phyloP scores from a whole-genome alignment of 2,888 invertebrate genomes.

The Cataglyphis albicans region DNA sequence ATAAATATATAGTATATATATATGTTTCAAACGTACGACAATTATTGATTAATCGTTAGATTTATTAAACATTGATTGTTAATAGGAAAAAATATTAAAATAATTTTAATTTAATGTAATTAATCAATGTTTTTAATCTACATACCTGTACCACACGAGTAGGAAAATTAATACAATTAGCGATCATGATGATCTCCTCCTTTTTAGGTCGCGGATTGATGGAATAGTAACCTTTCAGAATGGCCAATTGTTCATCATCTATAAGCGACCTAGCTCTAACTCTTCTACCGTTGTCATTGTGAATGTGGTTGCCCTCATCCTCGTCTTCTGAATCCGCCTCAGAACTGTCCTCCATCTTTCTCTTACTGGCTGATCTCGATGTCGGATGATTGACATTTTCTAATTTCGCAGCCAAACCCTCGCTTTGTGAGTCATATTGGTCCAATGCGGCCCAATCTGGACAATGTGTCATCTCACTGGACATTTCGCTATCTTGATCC shows the following conservation, averaged over 20 bases:
- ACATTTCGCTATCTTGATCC: slow-evolving; percentile 90
- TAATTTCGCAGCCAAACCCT: slow-evolving; percentile 92
- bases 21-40: not conserved
- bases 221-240: slow-evolving; percentile 95
- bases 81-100: not conserved
- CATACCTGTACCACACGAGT: slow-evolving; percentile 85
- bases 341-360: slow-evolving; percentile 71
- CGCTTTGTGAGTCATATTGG: slow-evolving; percentile 87
- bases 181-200: slow-evolving; percentile 96
- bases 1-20: not conserved
- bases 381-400: slow-evolving; percentile 88
- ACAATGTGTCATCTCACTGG: slow-evolving; percentile 82
- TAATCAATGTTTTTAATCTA: not conserved
- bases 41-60: not conserved
- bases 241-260: slow-evolving; percentile 96
- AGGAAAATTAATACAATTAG: slow-evolving; percentile 89
- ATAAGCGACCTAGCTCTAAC: slow-evolving; percentile 97
- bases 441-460: slow-evolving; percentile 81
- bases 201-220: slow-evolving; percentile 97
- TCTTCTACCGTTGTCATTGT: slow-evolving; percentile 88
- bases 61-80: slow-evolving; percentile 1
- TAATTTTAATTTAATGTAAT: not conserved
- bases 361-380: slow-evolving; percentile 71
- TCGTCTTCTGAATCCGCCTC: slow-evolving; percentile 84
- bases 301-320: slow-evolving; percentile 84